Base-by-base conservation (phyloP, 2,888 invertebrate species). In the Lottia scabra region DNA sequence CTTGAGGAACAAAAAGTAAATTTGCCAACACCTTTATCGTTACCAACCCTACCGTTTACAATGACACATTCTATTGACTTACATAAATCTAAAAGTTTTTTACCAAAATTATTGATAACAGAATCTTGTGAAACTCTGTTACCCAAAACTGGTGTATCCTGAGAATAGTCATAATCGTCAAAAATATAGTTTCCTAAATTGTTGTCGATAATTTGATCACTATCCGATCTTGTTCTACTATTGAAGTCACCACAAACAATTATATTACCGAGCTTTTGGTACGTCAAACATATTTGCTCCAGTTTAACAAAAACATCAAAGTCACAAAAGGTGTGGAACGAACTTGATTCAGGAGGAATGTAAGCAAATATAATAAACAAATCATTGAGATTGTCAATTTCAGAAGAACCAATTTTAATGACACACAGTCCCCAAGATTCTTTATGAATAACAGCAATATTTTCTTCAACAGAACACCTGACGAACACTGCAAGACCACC, bases 1-100 rank as follows among this genome's bases (percentile, higher is more conserved):
- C n/a, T n/a, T n/a, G n/a, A n/a, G n/a, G n/a, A n/a, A n/a, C n/a
- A n/a, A n/a, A n/a, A n/a, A n/a, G n/a, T n/a, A n/a, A n/a, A n/a
- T n/a, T n/a, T n/a, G n/a, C n/a, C n/a, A n/a, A n/a, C n/a, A n/a
- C n/a, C n/a, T n/a, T n/a, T n/a, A n/a, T n/a, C n/a, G n/a, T 56
- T 62, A 23, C 63, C 67, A 13, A 67, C 38, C 30, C 63, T 43
- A 12, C 71, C 71, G 67, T 71, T 67, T 45, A 67, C n/a, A 30
- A 72, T 72, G 43, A 63, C 30, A 10, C 27, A 67, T 45, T 64
- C n/a, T 45, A 26, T n/a, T 27, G 3, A 63, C 72, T 65, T 70
- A 70, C 62, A 70, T 8, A 67, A 63, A 68, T n/a, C 43, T 71
- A 66, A 19, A 30, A 30, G 2, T 30, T 4, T 30, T 2, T 30